phyloP scores from a whole-genome alignment of 2,113 vertebrate genomes.

The Colossoma macropomum region DNA sequence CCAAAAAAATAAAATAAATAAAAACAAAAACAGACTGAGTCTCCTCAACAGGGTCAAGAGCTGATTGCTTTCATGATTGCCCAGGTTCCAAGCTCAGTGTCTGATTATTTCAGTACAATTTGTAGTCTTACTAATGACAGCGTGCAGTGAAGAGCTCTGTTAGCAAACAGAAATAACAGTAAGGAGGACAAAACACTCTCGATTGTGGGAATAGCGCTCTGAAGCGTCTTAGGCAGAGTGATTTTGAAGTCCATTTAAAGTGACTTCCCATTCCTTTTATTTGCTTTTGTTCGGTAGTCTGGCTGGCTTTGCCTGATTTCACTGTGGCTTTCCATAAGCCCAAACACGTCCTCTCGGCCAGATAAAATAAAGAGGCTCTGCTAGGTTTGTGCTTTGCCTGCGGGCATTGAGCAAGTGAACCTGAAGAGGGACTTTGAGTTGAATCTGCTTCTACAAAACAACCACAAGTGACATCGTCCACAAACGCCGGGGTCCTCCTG shows the following conservation, averaged over 20 bases:
- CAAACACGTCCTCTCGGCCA: slow-evolving; percentile 43
- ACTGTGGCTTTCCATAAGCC: slow-evolving; percentile 46
- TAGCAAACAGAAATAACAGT: slow-evolving; percentile 22
- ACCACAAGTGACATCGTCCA: slow-evolving; percentile 71
- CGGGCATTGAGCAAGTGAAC: slow-evolving; percentile 51
- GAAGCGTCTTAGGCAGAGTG: slow-evolving; percentile 18
- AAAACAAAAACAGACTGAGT: slow-evolving; percentile 70
- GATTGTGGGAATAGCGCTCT: slow-evolving; percentile 4
- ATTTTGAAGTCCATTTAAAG: slow-evolving; percentile 43
- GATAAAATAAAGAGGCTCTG: slow-evolving; percentile 52
- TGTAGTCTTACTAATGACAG: slow-evolving; percentile 17
- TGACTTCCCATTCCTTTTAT: slow-evolving; percentile 37
- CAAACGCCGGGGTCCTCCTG: slow-evolving; percentile 60
- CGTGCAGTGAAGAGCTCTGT: slow-evolving; percentile 15
- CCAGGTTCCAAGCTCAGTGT: slow-evolving; percentile 20
- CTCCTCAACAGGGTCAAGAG: slow-evolving; percentile 69
- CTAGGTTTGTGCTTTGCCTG: slow-evolving; percentile 46
- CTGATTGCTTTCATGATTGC: neutral
- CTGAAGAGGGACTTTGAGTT: slow-evolving; percentile 81
- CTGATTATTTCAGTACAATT: slow-evolving; percentile 4
- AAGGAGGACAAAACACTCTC: slow-evolving; percentile 21
- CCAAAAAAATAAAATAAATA: slow-evolving; percentile 44
- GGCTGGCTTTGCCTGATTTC: slow-evolving; percentile 49
- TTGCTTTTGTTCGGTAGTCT: slow-evolving; percentile 48
- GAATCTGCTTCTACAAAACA: slow-evolving; percentile 70